Base-by-base conservation (phyloP, 2,888 invertebrate species). In the Thymelicus acteon region DNA sequence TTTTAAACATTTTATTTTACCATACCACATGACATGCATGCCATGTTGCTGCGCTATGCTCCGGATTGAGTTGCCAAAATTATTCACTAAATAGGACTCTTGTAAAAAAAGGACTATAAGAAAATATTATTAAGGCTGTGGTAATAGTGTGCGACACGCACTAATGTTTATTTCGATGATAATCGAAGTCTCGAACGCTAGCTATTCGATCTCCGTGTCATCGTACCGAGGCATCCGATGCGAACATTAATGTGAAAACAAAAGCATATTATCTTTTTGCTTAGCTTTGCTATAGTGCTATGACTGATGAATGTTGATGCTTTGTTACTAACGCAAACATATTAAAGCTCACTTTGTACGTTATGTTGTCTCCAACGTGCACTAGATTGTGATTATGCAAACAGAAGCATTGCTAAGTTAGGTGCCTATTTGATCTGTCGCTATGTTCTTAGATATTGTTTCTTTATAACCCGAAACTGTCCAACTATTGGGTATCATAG, bases 191-290 rank as follows among this genome's bases (percentile, higher is more conserved):
- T 19, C 60, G 40, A 40, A 65, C 48, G 39, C 15, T n/a, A 60
- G 60, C 44, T 65, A 71, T 65, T 67, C 68, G 66, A 58, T 68
- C 65, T 71, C 60, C 66, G 73, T 74, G 77, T 74, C 73, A 75
- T 76, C 77, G 79, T 67, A 77, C 76, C 64, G 66, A 62, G 65
- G 74, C 85, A 84, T 83, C 83, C 85, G 77, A 85, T 81, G 73
- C 74, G 72, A 77, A 75, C 80, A 83, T 86, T 85, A 80, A 83
- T 77, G 79, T 82, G 78, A 78, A 82, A 81, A 79, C 75, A 74
- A 78, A 81, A 82, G 78, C 65, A 66, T 71, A 60, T 58, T 71
- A 60, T 58, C 60, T 64, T 70, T 70, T 70, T 70, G 64, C 70
- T 64, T 19, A 49, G 63, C 52, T 52, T 4, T 24, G 24, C 24